Conservation (phyloP, 2,888 invertebrate species). For the Lasioglossum figueresi region DNA sequence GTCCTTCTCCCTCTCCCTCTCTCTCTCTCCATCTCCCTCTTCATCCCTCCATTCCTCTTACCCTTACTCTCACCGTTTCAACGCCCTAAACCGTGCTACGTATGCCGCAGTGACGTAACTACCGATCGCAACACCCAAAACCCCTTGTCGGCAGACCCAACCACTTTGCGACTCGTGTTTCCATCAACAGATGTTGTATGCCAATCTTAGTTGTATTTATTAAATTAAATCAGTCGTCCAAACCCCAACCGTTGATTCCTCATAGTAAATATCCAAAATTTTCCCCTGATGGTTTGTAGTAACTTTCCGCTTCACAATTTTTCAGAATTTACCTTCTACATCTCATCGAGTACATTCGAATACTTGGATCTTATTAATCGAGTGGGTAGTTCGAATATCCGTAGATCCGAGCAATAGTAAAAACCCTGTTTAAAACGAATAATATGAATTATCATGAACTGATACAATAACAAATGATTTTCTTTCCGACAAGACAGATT, state of each 20-base stretch:
- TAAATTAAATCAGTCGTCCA: not conserved
- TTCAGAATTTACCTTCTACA: not conserved
- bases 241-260: not conserved
- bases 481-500: not conserved
- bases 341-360: not conserved
- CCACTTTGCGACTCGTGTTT: not conserved
- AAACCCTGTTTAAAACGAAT: not conserved
- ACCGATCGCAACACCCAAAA: constrained; percentile 20
- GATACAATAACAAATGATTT: not conserved
- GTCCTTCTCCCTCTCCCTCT: constrained; percentile 41
- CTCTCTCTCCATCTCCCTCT: constrained; percentile 1
- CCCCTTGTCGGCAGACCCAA: not conserved
- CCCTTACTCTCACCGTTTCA: constrained; percentile 28
- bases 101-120: constrained; percentile 42
- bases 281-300: not conserved
- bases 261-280: not conserved
- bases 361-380: not conserved
- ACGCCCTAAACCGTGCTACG: constrained; percentile 52
- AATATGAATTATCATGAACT: not conserved
- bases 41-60: not conserved
- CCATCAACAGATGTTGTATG: not conserved
- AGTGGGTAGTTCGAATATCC: not conserved
- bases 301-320: not conserved
- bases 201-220: not conserved
- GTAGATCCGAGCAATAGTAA: not conserved